Percentiles rank a stretch among this genome's conserved stretches.
Conservation (phyloP, 2,797 vertebrate species). For the Manis javanica region DNA sequence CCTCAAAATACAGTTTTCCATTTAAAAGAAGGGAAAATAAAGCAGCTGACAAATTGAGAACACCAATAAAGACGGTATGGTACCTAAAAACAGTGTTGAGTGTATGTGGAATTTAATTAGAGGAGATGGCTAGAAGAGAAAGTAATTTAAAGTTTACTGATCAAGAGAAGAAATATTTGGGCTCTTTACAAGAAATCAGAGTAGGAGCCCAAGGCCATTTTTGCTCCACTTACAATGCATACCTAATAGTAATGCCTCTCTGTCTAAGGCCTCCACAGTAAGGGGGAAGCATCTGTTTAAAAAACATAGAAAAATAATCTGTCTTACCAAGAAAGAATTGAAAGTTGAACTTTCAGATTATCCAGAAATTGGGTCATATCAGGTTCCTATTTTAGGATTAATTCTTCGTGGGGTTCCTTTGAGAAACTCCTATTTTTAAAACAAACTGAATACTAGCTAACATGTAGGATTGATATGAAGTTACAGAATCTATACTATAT, state of each 20-base stretch:
- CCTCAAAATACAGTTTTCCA: not conserved
- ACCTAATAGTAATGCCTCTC: not conserved
- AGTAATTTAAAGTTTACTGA: not conserved
- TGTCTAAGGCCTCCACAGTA: not conserved
- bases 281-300: not conserved
- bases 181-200: slow-evolving; percentile 11
- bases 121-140: slow-evolving; percentile 20
- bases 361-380: not conserved
- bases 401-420: not conserved
- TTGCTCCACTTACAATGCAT: not conserved
- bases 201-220: not conserved
- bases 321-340: not conserved
- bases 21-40: not conserved
- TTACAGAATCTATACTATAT: not conserved
- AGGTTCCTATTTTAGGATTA: not conserved
- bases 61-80: not conserved
- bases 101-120: not conserved
- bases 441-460: not conserved
- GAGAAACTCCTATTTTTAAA: not conserved
- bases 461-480: not conserved
- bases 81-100: not conserved
- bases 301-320: not conserved
- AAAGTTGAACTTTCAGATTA: slow-evolving; percentile 39
- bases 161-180: slow-evolving; percentile 10
- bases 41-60: not conserved